Percentiles rank a stretch among this genome's conserved stretches.
Conservation (phyloP, 2,797 vertebrate genomes). For the Hippoglossus hippoglossus region DNA sequence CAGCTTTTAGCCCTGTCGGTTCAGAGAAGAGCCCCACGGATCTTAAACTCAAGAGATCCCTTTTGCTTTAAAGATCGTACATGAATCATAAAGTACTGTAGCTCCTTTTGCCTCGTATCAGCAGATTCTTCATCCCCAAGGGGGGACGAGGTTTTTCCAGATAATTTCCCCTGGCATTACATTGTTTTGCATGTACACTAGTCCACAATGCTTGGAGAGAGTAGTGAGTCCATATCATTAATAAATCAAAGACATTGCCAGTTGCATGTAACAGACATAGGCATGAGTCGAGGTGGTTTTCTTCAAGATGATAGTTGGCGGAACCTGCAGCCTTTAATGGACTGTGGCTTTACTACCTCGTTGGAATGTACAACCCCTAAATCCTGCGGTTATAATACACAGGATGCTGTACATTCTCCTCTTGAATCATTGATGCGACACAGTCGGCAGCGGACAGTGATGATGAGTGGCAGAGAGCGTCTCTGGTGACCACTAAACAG, state of each 20-base stretch:
- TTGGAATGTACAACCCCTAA: slow-evolving; percentile 7
- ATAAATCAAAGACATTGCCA: slow-evolving; percentile 31
- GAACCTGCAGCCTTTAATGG: not conserved
- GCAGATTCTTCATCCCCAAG: slow-evolving; percentile 35
- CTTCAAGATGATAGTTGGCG: not conserved
- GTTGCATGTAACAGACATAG: slow-evolving; percentile 20
- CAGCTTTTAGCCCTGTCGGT: slow-evolving; percentile 22
- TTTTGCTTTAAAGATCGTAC: slow-evolving; percentile 16
- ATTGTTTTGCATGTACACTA: slow-evolving; percentile 2
- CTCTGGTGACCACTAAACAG: slow-evolving; percentile 54
- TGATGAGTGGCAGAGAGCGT: slow-evolving; percentile 42
- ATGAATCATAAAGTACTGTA: slow-evolving; percentile 18
- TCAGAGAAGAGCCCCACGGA: not conserved
- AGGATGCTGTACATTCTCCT: slow-evolving; percentile 35
- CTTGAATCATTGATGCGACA: slow-evolving; percentile 68
- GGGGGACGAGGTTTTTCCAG: slow-evolving; percentile 20
- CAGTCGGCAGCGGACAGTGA: slow-evolving; percentile 29
- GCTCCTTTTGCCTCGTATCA: slow-evolving; percentile 35
- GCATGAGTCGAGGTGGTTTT: not conserved
- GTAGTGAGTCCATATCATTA: slow-evolving; percentile 28
- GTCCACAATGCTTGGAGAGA: slow-evolving; percentile 13
- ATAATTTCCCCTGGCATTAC: slow-evolving; percentile 27
- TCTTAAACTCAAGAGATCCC: not conserved
- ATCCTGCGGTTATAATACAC: slow-evolving; percentile 22
- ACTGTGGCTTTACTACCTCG: not conserved